Conservation (phyloP, 1,140 invertebrate genomes). For the Pantala flavescens region DNA sequence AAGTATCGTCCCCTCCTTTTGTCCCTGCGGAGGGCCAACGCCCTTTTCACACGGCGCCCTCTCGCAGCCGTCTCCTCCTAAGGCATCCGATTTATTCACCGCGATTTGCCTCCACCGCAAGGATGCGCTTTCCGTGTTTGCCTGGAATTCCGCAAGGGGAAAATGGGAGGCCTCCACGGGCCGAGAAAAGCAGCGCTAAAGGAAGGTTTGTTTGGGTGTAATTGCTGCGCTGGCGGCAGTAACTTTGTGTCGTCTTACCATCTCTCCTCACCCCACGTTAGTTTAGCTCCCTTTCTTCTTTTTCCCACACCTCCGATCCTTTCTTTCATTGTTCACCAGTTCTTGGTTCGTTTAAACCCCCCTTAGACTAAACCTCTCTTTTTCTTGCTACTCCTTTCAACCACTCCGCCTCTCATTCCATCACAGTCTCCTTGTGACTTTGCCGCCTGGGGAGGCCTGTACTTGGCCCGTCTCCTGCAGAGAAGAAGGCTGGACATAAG, state of each 20-base stretch:
- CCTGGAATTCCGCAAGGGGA: background rate
- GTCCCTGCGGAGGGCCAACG: too few species aligned
- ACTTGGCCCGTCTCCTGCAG: too few species aligned
- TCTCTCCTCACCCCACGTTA: background rate
- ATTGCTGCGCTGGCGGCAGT: background rate
- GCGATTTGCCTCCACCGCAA: background rate
- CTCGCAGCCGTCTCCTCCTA: background rate
- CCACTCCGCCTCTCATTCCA: background rate
- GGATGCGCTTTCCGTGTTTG: background rate
- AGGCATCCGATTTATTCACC: background rate
- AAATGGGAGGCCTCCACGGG: background rate
- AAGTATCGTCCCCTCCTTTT: too few species aligned
- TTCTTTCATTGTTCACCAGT: background rate
- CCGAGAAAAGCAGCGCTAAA: background rate
- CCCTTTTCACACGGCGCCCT: background rate
- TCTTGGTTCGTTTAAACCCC: background rate
- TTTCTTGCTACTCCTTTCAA: background rate
- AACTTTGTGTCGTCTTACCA: background rate
- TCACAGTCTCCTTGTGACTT: too few species aligned
- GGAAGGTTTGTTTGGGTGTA: background rate
- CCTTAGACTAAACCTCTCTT: background rate
- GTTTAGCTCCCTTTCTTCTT: background rate
- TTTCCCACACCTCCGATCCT: background rate
- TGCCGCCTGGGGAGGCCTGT: too few species aligned
- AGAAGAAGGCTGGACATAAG: too few species aligned